A percentile compares a stretch with the other conserved stretches of the same genome.
Conservation (phyloP, 2,797 vertebrate genomes). For the Aselliscus stoliczkanus region DNA sequence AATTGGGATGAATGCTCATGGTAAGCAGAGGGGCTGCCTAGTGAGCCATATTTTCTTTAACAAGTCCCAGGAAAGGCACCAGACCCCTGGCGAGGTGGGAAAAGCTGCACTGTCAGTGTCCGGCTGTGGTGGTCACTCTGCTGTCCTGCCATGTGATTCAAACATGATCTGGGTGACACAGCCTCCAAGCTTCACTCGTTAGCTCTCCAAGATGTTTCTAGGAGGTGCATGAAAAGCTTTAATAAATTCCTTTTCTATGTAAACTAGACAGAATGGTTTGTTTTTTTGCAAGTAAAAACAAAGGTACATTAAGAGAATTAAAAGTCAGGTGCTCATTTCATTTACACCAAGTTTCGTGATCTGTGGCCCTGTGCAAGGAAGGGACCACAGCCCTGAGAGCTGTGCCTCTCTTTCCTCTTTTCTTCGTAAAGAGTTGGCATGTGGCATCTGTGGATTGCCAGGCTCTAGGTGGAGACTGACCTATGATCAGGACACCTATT, state of each 20-base stretch:
- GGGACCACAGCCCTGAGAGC: constrained; percentile 53
- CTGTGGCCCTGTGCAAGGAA: constrained; percentile 43
- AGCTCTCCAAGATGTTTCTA: background rate
- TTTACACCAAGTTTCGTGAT: constrained; percentile 25
- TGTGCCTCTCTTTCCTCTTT: constrained; percentile 41
- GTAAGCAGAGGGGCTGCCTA: background rate
- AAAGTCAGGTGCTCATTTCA: background rate
- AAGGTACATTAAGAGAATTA: background rate
- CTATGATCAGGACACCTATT: background rate
- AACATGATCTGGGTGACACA: background rate
- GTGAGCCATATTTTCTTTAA: background rate
- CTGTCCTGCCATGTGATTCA: background rate
- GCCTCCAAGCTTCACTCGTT: background rate
- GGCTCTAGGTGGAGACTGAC: constrained; percentile 40
- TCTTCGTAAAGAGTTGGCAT: background rate
- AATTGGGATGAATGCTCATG: background rate
- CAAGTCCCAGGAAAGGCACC: background rate
- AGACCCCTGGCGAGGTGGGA: too few relatives aligned
- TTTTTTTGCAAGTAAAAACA: background rate
- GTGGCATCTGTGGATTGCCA: constrained; percentile 54
- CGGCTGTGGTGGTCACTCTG: too few relatives aligned
- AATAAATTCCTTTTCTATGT: background rate
- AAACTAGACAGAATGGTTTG: background rate
- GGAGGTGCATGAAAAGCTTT: background rate
- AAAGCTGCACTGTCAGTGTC: background rate